Base-by-base conservation (phyloP, 2,888 invertebrate genomes). In the Aquatica leii region DNA sequence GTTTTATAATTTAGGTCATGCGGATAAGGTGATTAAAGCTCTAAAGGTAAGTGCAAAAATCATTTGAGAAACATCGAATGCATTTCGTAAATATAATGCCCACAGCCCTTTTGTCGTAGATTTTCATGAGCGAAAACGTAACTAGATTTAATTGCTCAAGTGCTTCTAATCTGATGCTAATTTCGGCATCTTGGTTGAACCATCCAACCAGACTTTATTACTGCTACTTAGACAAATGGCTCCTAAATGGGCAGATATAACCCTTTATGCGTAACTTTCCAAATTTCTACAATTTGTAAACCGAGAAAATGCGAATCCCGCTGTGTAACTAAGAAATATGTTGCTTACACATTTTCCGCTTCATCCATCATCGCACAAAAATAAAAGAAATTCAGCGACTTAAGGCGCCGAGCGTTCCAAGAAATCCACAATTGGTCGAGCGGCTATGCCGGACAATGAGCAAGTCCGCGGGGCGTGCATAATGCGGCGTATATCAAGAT, bases 401-500 rank as follows among this genome's bases (percentile, higher is more conserved):
- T 53, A 50, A 48, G 52, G 60, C 54, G 49, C 37, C 48, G 43
- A 31, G 43, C 53, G 48, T 56, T 40, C 48, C 48, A 52, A 52
- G 58, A 51, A 63, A 56, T 62, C 56, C 46, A 62, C 56, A 60
- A 74, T 76, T 72, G 73, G 67, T 68, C 66, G 63, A 71, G 69
- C 65, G 68, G 64, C 65, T 63, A 62, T 63, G 68, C 66, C 62
- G 73, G 70, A 72, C 71, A 72, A 73, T 71, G 67, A 69, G 65
- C 49, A 24, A 52, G 67, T 69, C 72, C 64, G 67, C 71, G 72
- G 72, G 74, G 75, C 75, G 78, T 78, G 77, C 78, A 78, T 78
- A 78, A 78, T 78, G 76, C 76, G 76, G 72, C 75, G 75, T 78
- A 77, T 77, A 78, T 78, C 77, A 78, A 78, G 73, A 75, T 75